phyloP scores from a whole-genome alignment of 2,797 vertebrate species.

The Monodelphis domestica region DNA sequence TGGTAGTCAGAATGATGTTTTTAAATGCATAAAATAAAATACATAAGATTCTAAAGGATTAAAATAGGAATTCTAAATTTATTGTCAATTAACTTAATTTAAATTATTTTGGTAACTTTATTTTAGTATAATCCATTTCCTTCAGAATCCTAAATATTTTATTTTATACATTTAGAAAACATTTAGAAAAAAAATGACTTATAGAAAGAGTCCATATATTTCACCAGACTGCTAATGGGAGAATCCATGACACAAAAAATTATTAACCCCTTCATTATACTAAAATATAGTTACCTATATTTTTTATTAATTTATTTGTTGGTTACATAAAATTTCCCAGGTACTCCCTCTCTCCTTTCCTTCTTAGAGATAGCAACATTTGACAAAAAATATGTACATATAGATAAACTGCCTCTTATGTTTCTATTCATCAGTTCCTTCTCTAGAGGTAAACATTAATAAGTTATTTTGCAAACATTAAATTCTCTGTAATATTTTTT shows the following conservation, averaged over 20 bases:
- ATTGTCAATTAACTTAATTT: background rate
- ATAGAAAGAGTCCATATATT: background rate
- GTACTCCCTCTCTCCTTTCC: too few relatives aligned
- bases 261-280: background rate
- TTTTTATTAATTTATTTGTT: too few relatives aligned
- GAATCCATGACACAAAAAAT: background rate
- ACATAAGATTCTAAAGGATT: background rate
- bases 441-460: too few relatives aligned
- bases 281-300: too few relatives aligned
- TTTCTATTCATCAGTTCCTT: too few relatives aligned
- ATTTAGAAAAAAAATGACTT: too few relatives aligned
- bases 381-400: too few relatives aligned
- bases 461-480: too few relatives aligned
- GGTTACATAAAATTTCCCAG: too few relatives aligned
- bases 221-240: background rate
- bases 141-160: background rate
- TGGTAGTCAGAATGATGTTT: background rate
- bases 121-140: background rate
- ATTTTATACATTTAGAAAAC: background rate
- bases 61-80: background rate
- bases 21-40: background rate
- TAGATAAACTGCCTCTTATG: too few relatives aligned
- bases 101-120: background rate
- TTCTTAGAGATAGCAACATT: too few relatives aligned
- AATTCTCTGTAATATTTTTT: too few relatives aligned